Conservation (phyloP, 1,140 invertebrate species). For the Drosophila saltans region DNA sequence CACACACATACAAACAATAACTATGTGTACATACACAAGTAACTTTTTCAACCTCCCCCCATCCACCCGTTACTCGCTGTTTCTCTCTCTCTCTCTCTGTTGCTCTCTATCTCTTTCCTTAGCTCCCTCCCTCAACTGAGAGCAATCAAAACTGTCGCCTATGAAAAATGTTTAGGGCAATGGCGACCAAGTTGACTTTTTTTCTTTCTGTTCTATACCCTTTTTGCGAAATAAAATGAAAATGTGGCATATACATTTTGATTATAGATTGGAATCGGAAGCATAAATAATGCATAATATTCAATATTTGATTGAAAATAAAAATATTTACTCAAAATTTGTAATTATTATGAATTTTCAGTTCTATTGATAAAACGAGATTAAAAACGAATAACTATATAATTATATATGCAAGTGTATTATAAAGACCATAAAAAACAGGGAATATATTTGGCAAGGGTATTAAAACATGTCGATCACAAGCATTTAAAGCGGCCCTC, state of each 20-base stretch:
- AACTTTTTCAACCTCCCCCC: slow-evolving; percentile 23
- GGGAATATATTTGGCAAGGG: too few relatives aligned
- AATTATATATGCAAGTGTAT: too few relatives aligned
- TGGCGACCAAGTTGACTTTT: slow-evolving; percentile 50
- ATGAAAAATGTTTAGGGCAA: slow-evolving; percentile 76
- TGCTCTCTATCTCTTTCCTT: neutral
- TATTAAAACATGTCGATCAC: too few relatives aligned
- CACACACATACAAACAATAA: slow-evolving; percentile 4
- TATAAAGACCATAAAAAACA: too few relatives aligned
- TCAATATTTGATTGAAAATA: too few relatives aligned
- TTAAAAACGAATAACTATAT: too few relatives aligned
- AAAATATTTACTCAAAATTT: too few relatives aligned
- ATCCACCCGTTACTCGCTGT: slow-evolving; percentile 1
- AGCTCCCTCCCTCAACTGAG: slow-evolving; percentile 24
- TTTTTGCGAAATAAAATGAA: slow-evolving; percentile 18
- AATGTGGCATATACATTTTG: slow-evolving; percentile 27
- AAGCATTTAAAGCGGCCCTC: too few relatives aligned
- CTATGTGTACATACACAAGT: slow-evolving; percentile 14
- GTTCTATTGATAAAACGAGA: too few relatives aligned
- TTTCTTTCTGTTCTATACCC: neutral
- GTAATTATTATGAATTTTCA: too few relatives aligned
- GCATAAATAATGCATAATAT: too few relatives aligned
- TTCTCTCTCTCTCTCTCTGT: slow-evolving; percentile 15
- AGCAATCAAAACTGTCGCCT: slow-evolving; percentile 79
- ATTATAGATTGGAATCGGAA: neutral